phyloP scores from a whole-genome alignment of 53 echinoderm and acorn worm genomes.

The Arbacia lixula region DNA sequence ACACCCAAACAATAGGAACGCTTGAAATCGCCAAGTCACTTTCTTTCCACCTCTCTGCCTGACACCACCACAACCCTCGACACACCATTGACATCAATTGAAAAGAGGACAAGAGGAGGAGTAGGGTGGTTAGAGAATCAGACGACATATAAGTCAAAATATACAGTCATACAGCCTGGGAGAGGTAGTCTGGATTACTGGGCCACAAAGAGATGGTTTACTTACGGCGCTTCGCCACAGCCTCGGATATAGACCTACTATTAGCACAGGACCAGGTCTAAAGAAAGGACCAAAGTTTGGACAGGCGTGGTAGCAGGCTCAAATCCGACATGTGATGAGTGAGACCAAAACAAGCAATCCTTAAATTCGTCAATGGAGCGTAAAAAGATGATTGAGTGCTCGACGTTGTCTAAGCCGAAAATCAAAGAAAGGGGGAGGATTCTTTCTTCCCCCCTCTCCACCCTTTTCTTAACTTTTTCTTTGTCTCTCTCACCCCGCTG shows the following conservation, averaged over 20 bases:
- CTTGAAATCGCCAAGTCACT: too few species aligned
- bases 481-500: slow-evolving; percentile 24
- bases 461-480: slow-evolving; percentile 15
- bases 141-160: slow-evolving; percentile 58
- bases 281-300: slow-evolving; percentile 39
- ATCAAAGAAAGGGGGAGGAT: slow-evolving; percentile 19
- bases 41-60: too few species aligned
- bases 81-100: too few species aligned
- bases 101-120: too few species aligned
- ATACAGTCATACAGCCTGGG: slow-evolving; percentile 43
- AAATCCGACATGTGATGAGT: slow-evolving; percentile 29
- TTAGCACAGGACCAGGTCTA: slow-evolving; percentile 26
- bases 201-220: slow-evolving; percentile 36
- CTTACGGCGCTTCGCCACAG: slow-evolving; percentile 13
- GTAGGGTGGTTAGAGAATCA: too few species aligned
- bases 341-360: slow-evolving; percentile 46
- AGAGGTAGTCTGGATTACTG: slow-evolving; percentile 6
- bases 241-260: background rate
- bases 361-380: slow-evolving; percentile 24
- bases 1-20: too few species aligned
- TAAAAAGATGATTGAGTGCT: slow-evolving; percentile 12
- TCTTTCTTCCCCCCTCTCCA: background rate
- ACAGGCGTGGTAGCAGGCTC: slow-evolving; percentile 39
- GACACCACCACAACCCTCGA: too few species aligned
- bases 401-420: slow-evolving; percentile 39